Conservation (phyloP, 2,113 vertebrate genomes). For the Speoplatyrhinus poulsoni region DNA sequence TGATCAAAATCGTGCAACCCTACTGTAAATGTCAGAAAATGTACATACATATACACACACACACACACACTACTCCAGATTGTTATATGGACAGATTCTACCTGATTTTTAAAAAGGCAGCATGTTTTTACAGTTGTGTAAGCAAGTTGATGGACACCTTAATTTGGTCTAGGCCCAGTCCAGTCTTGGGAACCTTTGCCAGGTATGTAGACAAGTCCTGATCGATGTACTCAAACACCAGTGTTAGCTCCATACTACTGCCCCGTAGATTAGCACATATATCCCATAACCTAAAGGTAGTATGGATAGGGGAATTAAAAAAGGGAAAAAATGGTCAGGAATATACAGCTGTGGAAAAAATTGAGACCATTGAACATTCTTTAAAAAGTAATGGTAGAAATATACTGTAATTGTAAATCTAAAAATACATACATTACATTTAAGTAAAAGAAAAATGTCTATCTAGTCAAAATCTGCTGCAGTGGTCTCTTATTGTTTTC, state of each 20-base stretch:
- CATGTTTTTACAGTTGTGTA: neutral
- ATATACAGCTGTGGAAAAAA: neutral
- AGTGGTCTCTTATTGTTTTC: too few species aligned
- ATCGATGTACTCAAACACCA: conserved; percentile 80
- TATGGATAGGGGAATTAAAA: too few species aligned
- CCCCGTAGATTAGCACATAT: conserved; percentile 47
- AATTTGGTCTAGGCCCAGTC: conserved; percentile 60
- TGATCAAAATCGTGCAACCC: too few species aligned
- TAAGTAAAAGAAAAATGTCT: neutral
- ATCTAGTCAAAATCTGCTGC: neutral
- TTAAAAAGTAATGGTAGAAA: too few species aligned
- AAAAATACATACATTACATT: too few species aligned
- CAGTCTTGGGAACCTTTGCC: conserved; percentile 57
- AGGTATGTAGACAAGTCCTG: conserved; percentile 77
- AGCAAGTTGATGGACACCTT: conserved; percentile 56
- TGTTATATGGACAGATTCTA: neutral
- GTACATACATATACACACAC: too few species aligned
- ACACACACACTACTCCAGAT: too few species aligned
- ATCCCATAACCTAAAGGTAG: conserved; percentile 66
- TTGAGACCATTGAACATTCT: too few species aligned
- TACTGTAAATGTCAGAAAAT: too few species aligned
- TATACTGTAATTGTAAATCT: too few species aligned
- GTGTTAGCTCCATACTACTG: conserved; percentile 65
- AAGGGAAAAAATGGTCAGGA: neutral
- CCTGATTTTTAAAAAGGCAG: too few species aligned